phyloP scores from a whole-genome alignment of 1,140 invertebrate species.

The Bombus balteatus region DNA sequence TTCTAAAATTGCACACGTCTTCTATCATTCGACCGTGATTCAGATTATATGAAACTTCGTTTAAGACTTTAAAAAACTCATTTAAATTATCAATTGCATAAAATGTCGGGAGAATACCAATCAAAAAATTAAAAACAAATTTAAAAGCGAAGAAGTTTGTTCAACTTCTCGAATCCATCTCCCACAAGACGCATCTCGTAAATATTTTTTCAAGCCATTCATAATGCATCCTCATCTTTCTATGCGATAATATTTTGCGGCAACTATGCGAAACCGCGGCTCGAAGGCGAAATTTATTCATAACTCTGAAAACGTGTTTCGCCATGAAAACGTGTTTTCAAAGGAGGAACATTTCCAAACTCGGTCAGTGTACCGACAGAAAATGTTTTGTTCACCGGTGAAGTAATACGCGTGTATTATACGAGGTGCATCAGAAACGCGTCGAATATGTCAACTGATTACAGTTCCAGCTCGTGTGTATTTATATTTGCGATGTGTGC shows the following conservation, averaged over 20 bases:
- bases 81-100: no score
- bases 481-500: background rate
- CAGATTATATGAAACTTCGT: background rate
- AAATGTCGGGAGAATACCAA: no score
- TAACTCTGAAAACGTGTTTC: slow-evolving; percentile 30
- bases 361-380: background rate
- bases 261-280: background rate
- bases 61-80: background rate
- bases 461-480: background rate
- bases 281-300: slow-evolving; percentile 31
- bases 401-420: background rate
- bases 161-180: no score
- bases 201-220: slow-evolving; percentile 3
- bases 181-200: background rate
- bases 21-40: background rate
- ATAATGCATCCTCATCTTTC: background rate
- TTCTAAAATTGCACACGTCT: background rate
- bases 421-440: background rate
- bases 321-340: background rate
- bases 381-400: background rate
- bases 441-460: background rate
- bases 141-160: no score
- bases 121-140: no score
- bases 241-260: background rate
- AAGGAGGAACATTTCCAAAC: background rate